phyloP scores from a whole-genome alignment of 2,888 invertebrate genomes.

The Cosmorhoe ocellata region DNA sequence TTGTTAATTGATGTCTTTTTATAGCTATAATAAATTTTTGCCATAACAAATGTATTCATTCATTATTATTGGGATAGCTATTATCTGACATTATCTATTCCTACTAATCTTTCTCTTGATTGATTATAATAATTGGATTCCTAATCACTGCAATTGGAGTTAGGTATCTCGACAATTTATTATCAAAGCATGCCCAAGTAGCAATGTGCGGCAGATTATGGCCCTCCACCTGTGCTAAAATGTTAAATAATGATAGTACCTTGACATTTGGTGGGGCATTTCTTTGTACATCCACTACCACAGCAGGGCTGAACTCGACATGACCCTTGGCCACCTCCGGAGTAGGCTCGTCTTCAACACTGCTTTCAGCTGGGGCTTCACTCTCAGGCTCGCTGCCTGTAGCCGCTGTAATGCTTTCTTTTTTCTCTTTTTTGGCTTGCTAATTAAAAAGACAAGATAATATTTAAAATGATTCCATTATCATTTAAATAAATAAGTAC shows the following conservation, averaged over 20 bases:
- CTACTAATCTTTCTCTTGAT: too few species aligned
- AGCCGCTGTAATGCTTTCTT: slow-evolving; percentile 56
- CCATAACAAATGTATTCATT: too few species aligned
- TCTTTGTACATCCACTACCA: slow-evolving; percentile 83
- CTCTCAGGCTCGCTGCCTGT: slow-evolving; percentile 74
- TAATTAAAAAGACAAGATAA: slow-evolving; percentile 32
- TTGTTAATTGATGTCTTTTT: too few species aligned
- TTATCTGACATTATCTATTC: too few species aligned
- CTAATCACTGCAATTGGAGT: neutral
- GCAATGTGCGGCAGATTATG: neutral
- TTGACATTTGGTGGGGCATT: slow-evolving; percentile 78
- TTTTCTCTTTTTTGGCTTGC: slow-evolving; percentile 77
- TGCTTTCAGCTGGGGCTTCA: slow-evolving; percentile 73
- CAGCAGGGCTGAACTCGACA: slow-evolving; percentile 86
- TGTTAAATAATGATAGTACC: slow-evolving; percentile 36
- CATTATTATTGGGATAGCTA: too few species aligned
- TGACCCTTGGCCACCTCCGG: slow-evolving; percentile 67
- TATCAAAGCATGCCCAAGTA: neutral
- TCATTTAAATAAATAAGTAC: too few species aligned
- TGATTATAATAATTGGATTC: too few species aligned
- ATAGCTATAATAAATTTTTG: too few species aligned
- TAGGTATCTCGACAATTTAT: neutral
- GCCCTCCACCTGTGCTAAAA: neutral
- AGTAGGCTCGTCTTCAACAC: slow-evolving; percentile 65
- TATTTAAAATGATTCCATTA: too few species aligned